A percentile compares a stretch with the other conserved stretches of the same genome.
phyloP scores from a whole-genome alignment of 2,888 invertebrate genomes.

The Empis livida region DNA sequence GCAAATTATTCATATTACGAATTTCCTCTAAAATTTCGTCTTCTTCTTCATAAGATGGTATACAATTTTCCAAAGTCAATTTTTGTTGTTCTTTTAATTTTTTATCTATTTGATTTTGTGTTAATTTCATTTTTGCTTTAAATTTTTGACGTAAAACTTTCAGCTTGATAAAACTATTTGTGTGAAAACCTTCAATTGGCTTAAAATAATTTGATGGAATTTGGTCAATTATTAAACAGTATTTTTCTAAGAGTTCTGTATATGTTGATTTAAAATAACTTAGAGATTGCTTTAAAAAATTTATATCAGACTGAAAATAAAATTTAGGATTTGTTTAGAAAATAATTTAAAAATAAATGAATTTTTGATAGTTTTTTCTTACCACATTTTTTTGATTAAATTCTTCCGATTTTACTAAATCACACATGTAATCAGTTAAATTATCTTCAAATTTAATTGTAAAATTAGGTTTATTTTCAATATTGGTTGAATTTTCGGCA shows the following conservation, averaged over 20 bases:
- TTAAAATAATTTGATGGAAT: constrained; percentile 48
- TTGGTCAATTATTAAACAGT: constrained; percentile 46
- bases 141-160: constrained; percentile 46
- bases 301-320: constrained; percentile 2
- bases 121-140: constrained; percentile 40
- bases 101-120: constrained; percentile 25
- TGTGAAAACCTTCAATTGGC: constrained; percentile 47
- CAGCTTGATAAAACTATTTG: constrained; percentile 41
- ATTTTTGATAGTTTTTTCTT: neutral
- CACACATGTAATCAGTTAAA: constrained; percentile 6
- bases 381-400: constrained; percentile 5
- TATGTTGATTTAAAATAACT: constrained; percentile 39
- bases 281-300: constrained; percentile 7
- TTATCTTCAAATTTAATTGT: constrained; percentile 6
- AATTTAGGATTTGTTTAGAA: too few relatives aligned
- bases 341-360: neutral
- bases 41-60: constrained; percentile 17
- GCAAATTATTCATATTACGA: neutral
- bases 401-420: constrained; percentile 3
- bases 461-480: neutral
- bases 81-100: constrained; percentile 5
- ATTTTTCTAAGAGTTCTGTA: constrained; percentile 48
- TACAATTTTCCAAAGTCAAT: constrained; percentile 9
- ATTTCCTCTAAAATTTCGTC: constrained; percentile 14
- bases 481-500: neutral